Evolutionary conservation across 2,888 invertebrate genomes (phyloP).

Genomic region (Fragum whitleyi): DNA sequence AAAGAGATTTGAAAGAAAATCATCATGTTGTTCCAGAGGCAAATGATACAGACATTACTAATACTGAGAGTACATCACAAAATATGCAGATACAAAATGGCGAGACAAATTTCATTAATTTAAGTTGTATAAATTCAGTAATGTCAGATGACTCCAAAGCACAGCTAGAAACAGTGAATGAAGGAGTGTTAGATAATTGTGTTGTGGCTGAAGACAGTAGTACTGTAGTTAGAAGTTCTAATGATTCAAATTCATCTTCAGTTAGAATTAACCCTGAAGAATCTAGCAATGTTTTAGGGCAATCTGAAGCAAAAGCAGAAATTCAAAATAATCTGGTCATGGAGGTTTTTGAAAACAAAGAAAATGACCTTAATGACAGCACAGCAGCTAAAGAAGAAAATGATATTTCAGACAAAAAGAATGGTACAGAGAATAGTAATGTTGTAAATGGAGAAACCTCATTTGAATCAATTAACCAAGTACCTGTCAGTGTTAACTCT

Average conservation of each 20-base stretch:
- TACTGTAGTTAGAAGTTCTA: not conserved
- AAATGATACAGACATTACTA: not conserved
- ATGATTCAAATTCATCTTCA: no score
- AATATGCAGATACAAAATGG: not conserved
- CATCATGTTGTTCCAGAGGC: not conserved
- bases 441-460: not conserved
- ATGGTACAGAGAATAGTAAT: not conserved
- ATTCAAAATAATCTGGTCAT: not conserved
- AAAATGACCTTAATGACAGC: not conserved
- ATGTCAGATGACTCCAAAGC: not conserved
- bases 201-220: not conserved
- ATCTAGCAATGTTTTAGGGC: not conserved
- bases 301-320: not conserved
- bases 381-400: not conserved
- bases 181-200: not conserved
- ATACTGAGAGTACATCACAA: not conserved
- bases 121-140: no score
- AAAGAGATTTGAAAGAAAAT: slow-evolving; percentile 14
- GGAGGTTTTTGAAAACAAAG: not conserved
- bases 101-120: not conserved
- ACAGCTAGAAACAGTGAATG: not conserved
- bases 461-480: not conserved
- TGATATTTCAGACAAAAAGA: not conserved
- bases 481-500: not conserved
- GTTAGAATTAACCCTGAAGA: not conserved